These are phyloP conservation scores for Acleris emargana DNA, from an alignment of 2,888 invertebrate species.

Conservation along the genomic window DNA sequence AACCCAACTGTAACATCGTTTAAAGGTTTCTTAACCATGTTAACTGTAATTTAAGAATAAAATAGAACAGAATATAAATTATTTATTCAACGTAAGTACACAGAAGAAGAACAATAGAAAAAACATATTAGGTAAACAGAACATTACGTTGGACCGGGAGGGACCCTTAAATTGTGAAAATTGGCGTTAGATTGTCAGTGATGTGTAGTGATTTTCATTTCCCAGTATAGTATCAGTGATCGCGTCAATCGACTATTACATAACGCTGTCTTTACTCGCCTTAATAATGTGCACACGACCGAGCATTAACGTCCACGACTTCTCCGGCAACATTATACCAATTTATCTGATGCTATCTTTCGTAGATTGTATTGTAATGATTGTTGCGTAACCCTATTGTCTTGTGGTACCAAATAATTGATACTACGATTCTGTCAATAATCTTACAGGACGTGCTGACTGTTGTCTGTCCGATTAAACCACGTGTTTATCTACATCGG, in stretches of 20 bases:
- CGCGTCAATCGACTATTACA: conserved; percentile 12
- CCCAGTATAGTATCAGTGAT: background rate
- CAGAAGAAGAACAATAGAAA: too few relatives aligned
- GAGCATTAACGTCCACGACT: conserved; percentile 69
- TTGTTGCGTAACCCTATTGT: conserved; percentile 64
- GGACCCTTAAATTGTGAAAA: too few relatives aligned
- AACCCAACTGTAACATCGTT: too few relatives aligned
- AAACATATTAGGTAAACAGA: too few relatives aligned
- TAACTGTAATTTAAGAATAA: too few relatives aligned
- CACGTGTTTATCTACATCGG: background rate
- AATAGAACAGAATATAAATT: too few relatives aligned
- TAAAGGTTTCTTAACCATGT: too few relatives aligned
- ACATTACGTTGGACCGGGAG: too few relatives aligned
- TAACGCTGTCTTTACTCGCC: conserved; percentile 42
- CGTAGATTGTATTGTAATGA: conserved; percentile 43
- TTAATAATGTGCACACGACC: conserved; percentile 72
- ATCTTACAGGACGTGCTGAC: conserved; percentile 17
- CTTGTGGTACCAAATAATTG: conserved; percentile 49
- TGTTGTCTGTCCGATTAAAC: conserved; percentile 2
- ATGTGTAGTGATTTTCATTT: background rate
- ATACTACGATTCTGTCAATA: conserved; percentile 49
- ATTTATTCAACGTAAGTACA: too few relatives aligned
- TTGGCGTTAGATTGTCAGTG: background rate
- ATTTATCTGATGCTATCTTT: conserved; percentile 65
- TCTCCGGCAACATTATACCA: conserved; percentile 58